Evolutionary conservation across 2,797 vertebrate genomes (phyloP).

Genomic region (Cirrhinus mrigala): DNA sequence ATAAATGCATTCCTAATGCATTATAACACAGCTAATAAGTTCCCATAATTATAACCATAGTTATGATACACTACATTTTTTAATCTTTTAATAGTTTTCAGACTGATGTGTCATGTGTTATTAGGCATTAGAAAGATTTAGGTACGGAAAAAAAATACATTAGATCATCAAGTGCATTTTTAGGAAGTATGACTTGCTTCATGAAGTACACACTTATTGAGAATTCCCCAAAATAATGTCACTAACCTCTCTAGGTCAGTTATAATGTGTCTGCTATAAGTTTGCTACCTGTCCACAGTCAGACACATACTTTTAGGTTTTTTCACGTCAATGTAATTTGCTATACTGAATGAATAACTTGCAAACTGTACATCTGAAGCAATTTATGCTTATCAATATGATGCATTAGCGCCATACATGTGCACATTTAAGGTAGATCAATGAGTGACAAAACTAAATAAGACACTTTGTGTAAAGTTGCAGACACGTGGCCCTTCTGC

Average conservation of each 20-base stretch:
- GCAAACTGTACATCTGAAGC: not conserved
- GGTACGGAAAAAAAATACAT: not conserved
- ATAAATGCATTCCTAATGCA: not conserved
- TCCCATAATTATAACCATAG: not conserved
- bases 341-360: not conserved
- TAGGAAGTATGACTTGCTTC: not conserved
- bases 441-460: not conserved
- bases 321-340: not conserved
- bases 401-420: not conserved
- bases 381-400: too few species aligned
- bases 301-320: not conserved
- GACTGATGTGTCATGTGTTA: not conserved
- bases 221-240: not conserved
- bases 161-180: not conserved
- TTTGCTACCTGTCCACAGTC: not conserved
- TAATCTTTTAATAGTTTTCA: not conserved
- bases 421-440: not conserved
- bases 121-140: not conserved
- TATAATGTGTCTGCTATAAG: not conserved
- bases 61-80: not conserved
- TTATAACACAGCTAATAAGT: not conserved
- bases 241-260: not conserved
- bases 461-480: conserved; percentile 36
- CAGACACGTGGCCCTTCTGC: conserved; percentile 54
- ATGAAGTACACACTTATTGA: not conserved